Conservation (phyloP, 2,113 vertebrate species). For the Lagopus muta region DNA sequence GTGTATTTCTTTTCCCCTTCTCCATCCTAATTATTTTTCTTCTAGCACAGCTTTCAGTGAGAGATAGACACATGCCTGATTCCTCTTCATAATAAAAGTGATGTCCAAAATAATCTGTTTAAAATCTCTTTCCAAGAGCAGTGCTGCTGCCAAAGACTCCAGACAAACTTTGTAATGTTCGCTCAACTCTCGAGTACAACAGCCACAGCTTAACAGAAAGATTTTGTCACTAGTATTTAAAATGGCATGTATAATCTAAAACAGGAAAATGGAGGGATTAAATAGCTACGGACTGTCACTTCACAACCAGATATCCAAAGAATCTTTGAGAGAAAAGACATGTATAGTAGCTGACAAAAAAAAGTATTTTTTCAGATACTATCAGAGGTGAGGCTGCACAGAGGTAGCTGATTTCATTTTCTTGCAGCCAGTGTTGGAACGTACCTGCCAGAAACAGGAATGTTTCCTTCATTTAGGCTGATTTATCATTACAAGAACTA, state of each 20-base stretch:
- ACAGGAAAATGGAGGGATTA: constrained; percentile 5
- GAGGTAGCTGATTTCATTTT: constrained; percentile 18
- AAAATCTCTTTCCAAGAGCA: constrained; percentile 30
- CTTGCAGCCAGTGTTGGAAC: constrained; percentile 36
- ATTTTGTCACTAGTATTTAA: constrained; percentile 58
- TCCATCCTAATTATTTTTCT: neutral
- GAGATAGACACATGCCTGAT: neutral
- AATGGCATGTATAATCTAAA: neutral
- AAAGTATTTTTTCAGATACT: constrained; percentile 23
- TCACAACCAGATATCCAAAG: neutral
- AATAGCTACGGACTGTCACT: constrained; percentile 4
- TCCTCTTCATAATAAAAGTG: neutral
- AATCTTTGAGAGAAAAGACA: constrained; percentile 24
- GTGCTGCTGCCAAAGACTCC: neutral
- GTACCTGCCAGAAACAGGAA: constrained; percentile 54
- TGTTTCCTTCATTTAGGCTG: constrained; percentile 41
- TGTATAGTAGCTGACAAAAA: constrained; percentile 29
- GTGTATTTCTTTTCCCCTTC: neutral
- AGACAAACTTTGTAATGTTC: neutral
- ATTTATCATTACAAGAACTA: constrained; percentile 62
- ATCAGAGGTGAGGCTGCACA: constrained; percentile 31
- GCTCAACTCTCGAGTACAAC: neutral
- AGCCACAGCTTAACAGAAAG: constrained; percentile 12
- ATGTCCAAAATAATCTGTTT: constrained; percentile 12
- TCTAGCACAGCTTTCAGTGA: neutral